Conservation (phyloP, 2,888 invertebrate genomes). For the Rhabditoides inermis region DNA sequence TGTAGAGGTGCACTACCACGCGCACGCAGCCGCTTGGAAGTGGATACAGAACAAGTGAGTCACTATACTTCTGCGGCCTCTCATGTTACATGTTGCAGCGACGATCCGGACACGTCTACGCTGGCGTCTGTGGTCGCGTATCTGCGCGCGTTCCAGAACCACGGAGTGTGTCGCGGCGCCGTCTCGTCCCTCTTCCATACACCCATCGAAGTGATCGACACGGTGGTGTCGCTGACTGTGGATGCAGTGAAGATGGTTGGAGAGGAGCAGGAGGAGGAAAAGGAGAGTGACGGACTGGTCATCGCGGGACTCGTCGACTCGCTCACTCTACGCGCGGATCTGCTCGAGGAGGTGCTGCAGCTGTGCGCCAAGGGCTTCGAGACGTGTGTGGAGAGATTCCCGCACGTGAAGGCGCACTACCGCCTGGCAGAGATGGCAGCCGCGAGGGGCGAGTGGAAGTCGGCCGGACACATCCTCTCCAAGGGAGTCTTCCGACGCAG, state of each 20-base stretch:
- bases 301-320: too few relatives aligned
- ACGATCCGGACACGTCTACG: too few relatives aligned
- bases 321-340: too few relatives aligned
- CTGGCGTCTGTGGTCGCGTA: neutral
- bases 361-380: constrained; percentile 22
- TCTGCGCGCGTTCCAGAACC: neutral
- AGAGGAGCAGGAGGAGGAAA: constrained; percentile 16
- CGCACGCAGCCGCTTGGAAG: constrained; percentile 20
- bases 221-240: constrained; percentile 9
- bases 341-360: constrained; percentile 19
- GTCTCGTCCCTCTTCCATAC: neutral
- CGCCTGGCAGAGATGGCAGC: constrained; percentile 25
- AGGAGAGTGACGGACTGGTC: constrained; percentile 27
- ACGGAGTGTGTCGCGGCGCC: neutral
- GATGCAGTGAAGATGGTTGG: constrained; percentile 19
- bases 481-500: constrained; percentile 22
- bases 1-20: constrained; percentile 34
- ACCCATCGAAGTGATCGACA: neutral
- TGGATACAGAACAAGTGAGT: constrained; percentile 1
- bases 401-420: constrained; percentile 29
- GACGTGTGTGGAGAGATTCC: constrained; percentile 22
- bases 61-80: neutral
- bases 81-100: too few relatives aligned
- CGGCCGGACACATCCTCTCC: constrained; percentile 11
- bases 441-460: constrained; percentile 7